Evolutionary conservation across 2,113 vertebrate genomes (phyloP).

Genomic region (Nothoprocta pentlandii): DNA sequence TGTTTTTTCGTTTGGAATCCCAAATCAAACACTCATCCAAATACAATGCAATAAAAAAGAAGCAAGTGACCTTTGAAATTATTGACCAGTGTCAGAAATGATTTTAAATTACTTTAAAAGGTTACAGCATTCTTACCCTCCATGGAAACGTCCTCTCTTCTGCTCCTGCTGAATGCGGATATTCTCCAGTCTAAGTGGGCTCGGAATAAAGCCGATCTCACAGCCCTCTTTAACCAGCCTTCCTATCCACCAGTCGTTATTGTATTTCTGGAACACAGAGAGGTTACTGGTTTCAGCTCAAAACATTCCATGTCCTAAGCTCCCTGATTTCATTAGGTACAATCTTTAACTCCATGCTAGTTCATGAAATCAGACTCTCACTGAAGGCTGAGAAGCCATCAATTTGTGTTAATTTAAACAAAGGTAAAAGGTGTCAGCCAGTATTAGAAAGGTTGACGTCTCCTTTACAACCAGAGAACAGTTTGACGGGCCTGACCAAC

Average conservation of each 20-base stretch:
- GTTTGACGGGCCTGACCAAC: neutral
- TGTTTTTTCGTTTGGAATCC: rapidly evolving
- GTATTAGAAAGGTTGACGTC: neutral
- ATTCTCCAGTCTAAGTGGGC: conserved; percentile 93
- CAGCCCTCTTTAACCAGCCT: conserved; percentile 97
- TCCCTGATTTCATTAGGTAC: neutral
- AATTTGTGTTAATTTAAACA: neutral
- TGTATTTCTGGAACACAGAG: conserved; percentile 90
- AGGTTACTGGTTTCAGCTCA: neutral
- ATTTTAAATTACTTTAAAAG: neutral
- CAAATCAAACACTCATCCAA: neutral
- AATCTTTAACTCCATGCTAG: rapidly evolving
- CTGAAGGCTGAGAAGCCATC: no score
- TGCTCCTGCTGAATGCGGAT: conserved; percentile 95
- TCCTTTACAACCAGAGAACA: neutral
- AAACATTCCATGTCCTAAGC: rapidly evolving
- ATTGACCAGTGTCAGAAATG: rapidly evolving
- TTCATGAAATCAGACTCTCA: rapidly evolving
- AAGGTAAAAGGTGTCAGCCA: neutral
- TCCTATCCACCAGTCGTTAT: conserved; percentile 99
- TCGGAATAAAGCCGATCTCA: conserved; percentile 97
- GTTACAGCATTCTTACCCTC: conserved; percentile 82
- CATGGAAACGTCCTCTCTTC: conserved; percentile 94
- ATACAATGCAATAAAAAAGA: neutral
- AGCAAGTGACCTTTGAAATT: neutral